Evolutionary conservation across 2,113 vertebrate genomes (phyloP), one percentile per base, ranked within the genome.

Genomic region (Salvelinus fontinalis): DNA sequence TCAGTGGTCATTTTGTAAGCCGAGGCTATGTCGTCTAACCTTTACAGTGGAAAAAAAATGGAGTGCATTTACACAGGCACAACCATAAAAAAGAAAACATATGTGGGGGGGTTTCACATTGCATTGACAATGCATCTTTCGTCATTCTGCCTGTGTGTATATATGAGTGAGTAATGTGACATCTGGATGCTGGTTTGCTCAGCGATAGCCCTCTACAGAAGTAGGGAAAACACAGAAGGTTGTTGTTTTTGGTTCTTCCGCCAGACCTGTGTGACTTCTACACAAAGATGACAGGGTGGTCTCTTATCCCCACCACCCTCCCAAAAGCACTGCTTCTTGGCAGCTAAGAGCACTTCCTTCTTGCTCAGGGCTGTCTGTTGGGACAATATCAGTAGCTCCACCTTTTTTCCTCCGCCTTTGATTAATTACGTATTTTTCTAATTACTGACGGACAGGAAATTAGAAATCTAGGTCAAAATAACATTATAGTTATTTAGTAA

Each of bases 291-390:
- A 44, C 39, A 44, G 8, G 81, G 83, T 73, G 26, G 75, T 68
- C 81, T 88, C 80, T 89, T 89, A 88, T 87, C 83, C 86, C 51
- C 24, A 75, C 34, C 65, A 70, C 74, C 59, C 16, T 20, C 16
- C 67, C 31, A 14, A 83, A 86, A 88, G 81, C 73, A 79, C 54
- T 60, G 66, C 65, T 70, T 82, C 79, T 68, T 88, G 85, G 86
- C 86, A 87, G 88, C 86, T 87, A 77, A 86, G 84, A 89, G 78
- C 70, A 88, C 89, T 90, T 90, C 88, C 89, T 90, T 83, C 59
- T 48, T 79, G 81, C 60, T 60, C 29, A 57, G 14, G 83, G 83
- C 79, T 79, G 75, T 84, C 83, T 84, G 75, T 88, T 84, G 68
- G 81, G 87, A 90, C 85, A 88, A 87, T 85, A 86, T 88, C 77